A percentile compares a stretch with the other conserved stretches of the same genome.
These are phyloP conservation scores for Salarias fasciatus DNA, from an alignment of 2,797 vertebrate genomes.

Conservation along the genomic window DNA sequence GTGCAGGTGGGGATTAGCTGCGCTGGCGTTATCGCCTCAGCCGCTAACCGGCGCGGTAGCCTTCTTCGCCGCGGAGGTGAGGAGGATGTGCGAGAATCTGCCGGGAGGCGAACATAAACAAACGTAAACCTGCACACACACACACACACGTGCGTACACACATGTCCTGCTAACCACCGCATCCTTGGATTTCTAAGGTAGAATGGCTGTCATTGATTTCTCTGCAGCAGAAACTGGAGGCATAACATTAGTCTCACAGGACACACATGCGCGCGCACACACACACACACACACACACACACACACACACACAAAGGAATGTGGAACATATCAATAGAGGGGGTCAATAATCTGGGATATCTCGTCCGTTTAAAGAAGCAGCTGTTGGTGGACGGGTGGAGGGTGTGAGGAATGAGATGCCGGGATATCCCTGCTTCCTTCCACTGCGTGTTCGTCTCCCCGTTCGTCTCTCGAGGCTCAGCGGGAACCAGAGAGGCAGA, in stretches of 20 bases:
- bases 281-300: too few relatives aligned
- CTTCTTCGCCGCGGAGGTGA: too few relatives aligned
- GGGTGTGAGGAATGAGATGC: slow-evolving; percentile 22
- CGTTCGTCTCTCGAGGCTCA: slow-evolving; percentile 8
- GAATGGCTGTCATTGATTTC: slow-evolving; percentile 73
- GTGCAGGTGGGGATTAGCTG: too few relatives aligned
- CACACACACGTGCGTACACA: too few relatives aligned
- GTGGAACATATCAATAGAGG: slow-evolving; percentile 60
- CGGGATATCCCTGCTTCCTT: slow-evolving; percentile 43
- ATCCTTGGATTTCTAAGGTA: slow-evolving; percentile 57
- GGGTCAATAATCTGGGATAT: slow-evolving; percentile 62
- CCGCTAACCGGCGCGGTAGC: too few relatives aligned
- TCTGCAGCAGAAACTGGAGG: slow-evolving; percentile 70
- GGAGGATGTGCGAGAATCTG: too few relatives aligned
- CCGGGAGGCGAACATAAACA: too few relatives aligned
- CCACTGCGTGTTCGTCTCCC: slow-evolving; percentile 31
- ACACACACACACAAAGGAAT: slow-evolving; percentile 40
- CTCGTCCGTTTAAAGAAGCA: slow-evolving; percentile 59
- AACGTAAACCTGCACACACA: too few relatives aligned
- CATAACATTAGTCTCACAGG: slow-evolving; percentile 65
- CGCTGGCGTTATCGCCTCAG: too few relatives aligned
- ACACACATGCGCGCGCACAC: slow-evolving; percentile 36
- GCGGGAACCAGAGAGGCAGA: slow-evolving; percentile 1
- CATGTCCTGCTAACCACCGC: slow-evolving; percentile 9
- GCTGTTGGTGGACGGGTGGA: slow-evolving; percentile 30